Conservation (phyloP, 2,888 invertebrate genomes). For the Sinodicranocentrus sp. region DNA sequence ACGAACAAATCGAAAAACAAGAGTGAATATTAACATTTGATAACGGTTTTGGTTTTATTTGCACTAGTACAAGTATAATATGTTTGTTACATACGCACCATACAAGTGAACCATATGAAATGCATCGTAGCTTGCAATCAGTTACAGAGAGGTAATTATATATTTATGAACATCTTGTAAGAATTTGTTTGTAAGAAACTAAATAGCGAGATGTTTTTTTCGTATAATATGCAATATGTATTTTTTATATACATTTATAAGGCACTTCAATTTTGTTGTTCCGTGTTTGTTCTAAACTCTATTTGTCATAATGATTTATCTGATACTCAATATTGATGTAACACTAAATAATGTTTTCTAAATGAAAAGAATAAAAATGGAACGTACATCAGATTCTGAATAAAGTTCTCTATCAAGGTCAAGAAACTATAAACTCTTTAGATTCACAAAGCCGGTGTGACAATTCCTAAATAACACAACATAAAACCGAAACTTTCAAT, state of each 20-base stretch:
- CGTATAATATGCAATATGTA: too few relatives aligned
- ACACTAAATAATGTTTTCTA: background rate
- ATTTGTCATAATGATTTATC: background rate
- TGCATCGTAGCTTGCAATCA: too few relatives aligned
- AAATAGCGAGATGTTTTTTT: slow-evolving; percentile 8
- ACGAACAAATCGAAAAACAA: too few relatives aligned
- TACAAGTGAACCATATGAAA: too few relatives aligned
- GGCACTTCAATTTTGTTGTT: slow-evolving; percentile 26
- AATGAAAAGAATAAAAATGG: background rate
- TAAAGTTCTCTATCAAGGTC: background rate
- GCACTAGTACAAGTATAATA: too few relatives aligned
- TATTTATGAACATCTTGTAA: too few relatives aligned
- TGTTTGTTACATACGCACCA: too few relatives aligned
- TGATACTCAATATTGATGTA: background rate
- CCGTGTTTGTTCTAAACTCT: slow-evolving; percentile 5
- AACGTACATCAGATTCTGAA: slow-evolving; percentile 4
- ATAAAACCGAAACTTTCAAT: background rate
- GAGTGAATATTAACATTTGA: too few relatives aligned
- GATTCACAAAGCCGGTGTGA: background rate
- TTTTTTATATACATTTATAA: too few relatives aligned
- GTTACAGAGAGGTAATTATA: too few relatives aligned
- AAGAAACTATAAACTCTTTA: background rate
- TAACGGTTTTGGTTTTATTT: too few relatives aligned
- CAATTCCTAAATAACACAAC: background rate
- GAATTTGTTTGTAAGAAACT: slow-evolving; percentile 43